These are phyloP conservation scores for Rhinolophus ferrumequinum DNA, from an alignment of 2,113 vertebrate genomes.

Conservation along the genomic window DNA sequence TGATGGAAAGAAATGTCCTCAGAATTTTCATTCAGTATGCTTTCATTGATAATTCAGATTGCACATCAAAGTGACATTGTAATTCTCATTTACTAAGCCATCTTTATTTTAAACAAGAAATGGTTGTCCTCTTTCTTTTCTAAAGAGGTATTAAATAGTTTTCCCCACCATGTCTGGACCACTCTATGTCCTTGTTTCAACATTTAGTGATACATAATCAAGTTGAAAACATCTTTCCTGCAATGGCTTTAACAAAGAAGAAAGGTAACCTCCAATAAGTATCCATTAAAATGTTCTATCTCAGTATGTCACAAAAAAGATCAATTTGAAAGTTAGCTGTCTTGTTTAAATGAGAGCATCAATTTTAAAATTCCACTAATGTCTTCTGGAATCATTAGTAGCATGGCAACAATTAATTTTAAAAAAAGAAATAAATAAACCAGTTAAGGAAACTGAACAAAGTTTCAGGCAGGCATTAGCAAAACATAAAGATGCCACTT, in stretches of 20 bases:
- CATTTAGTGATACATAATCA: constrained; percentile 50
- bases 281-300: constrained; percentile 51
- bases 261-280: not conserved
- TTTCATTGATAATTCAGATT: constrained; percentile 47
- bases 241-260: constrained; percentile 25
- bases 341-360: not conserved
- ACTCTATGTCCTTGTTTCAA: constrained; percentile 15
- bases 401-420: constrained; percentile 7
- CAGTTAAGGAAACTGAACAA: not conserved
- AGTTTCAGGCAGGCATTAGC: not conserved
- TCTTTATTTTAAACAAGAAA: not conserved
- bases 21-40: not conserved
- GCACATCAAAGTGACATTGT: not conserved
- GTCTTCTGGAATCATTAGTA: constrained; percentile 40
- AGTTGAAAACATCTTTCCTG: constrained; percentile 45
- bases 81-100: not conserved
- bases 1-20: not conserved
- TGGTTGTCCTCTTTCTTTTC: not conserved
- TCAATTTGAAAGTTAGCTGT: constrained; percentile 41
- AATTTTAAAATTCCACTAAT: constrained; percentile 54
- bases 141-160: not conserved
- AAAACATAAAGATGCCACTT: not conserved
- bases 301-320: not conserved
- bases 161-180: not conserved
- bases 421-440: not conserved